A percentile compares a stretch with the other conserved stretches of the same genome.
Conservation (phyloP, 2,113 vertebrate genomes). For the Gasterosteus nipponicus region DNA sequence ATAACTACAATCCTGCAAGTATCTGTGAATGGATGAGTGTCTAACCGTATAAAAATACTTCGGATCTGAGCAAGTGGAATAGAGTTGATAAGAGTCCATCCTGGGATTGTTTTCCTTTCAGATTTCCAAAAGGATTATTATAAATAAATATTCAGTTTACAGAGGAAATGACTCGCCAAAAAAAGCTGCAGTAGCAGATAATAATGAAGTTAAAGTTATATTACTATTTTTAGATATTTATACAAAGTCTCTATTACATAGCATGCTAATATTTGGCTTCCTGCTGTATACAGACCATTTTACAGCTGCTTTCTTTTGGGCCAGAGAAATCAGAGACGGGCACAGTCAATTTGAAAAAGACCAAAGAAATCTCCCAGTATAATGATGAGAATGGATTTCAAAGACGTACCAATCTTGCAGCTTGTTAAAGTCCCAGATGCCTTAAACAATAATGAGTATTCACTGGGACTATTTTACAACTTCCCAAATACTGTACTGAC, state of each 20-base stretch:
- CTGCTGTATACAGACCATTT: slow-evolving; percentile 3
- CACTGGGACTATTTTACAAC: slow-evolving; percentile 16
- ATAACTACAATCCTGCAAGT: slow-evolving; percentile 63
- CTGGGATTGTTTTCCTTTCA: slow-evolving; percentile 26
- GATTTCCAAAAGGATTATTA: slow-evolving; percentile 40
- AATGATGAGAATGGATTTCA: slow-evolving; percentile 4
- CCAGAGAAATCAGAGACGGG: neutral
- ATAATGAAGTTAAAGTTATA: slow-evolving; percentile 2
- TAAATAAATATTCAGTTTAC: slow-evolving; percentile 14
- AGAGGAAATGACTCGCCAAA: neutral
- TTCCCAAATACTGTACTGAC: slow-evolving; percentile 8
- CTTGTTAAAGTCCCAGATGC: slow-evolving; percentile 32
- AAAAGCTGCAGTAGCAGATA: slow-evolving; percentile 10
- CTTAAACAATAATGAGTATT: slow-evolving; percentile 24
- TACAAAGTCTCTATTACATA: neutral
- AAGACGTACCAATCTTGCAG: slow-evolving; percentile 15
- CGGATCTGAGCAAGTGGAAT: slow-evolving; percentile 39
- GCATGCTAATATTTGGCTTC: neutral
- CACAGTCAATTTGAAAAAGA: neutral
- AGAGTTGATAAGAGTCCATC: slow-evolving; percentile 42
- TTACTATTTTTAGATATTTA: slow-evolving; percentile 1
- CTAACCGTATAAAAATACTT: slow-evolving; percentile 46
- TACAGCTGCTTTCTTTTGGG: neutral
- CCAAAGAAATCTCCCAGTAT: neutral
- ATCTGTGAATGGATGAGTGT: slow-evolving; percentile 52